Base-by-base conservation (phyloP, 2,797 vertebrate species). In the Menidia menidia region DNA sequence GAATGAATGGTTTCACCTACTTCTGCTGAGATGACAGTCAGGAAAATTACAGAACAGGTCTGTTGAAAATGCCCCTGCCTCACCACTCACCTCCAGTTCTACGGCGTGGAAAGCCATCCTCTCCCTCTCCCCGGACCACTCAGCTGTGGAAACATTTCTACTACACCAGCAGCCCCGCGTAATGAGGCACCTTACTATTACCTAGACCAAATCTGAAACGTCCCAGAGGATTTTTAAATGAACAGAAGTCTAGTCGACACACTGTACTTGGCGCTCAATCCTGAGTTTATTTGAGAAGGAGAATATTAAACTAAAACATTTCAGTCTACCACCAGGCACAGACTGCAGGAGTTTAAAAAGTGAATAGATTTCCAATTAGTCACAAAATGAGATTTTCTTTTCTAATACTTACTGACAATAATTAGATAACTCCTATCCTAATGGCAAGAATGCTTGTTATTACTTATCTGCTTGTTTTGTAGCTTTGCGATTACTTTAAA, bases 171-270 rank as follows among this genome's bases (percentile, higher is more conserved):
- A 67, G 71, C 81, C 82, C 63, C 51, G 73, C 70, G 72, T 88
- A 88, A 89, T 84, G 88, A 91, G 81, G 77, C 79, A 60, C 53
- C 72, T 69, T 71, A 18, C 60, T 75, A 62, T 81, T 82, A 77
- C 64, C 71, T 65, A 7, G 7, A 18, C 77, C 73, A 61, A 68
- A 48, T 73, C 77, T 77, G 74, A 43, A 75, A 64, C 67, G 71
- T 66, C 73, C 60, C 18, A 42, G 6, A 68, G 55, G 50, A 57
- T 75, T 55, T 53, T 70, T 50, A 57, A 80, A 68, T 44, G 52
- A 70, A 69, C 51, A 33, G 31, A 42, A 42, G 41, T 39, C 48
- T 54, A 64, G 9, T 60, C 55, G 50, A 47, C 58, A 60, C 54
- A 33, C 19, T 30, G 73, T 56, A 51, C 63, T 64, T 68, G 9